Percentiles rank a stretch among this genome's conserved stretches.
Evolutionary conservation across 2,888 invertebrate species (phyloP).

Genomic region (Acleris sparsana): DNA sequence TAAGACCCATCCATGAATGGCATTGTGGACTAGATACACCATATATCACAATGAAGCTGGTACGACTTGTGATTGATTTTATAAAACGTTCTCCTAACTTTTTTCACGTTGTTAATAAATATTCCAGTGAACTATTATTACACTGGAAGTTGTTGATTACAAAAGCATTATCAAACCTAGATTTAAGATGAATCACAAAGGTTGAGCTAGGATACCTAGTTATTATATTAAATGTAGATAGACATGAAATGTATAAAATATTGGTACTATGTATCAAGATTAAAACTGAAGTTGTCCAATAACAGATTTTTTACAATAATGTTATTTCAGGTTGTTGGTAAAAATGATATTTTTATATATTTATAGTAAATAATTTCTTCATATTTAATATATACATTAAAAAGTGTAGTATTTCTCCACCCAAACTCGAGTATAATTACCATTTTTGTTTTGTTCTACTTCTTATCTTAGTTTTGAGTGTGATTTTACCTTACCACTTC

Average conservation of each 20-base stretch:
- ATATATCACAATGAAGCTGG: conserved; percentile 8
- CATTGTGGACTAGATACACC: conserved; percentile 42
- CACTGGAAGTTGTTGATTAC: conserved; percentile 29
- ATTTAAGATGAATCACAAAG: conserved; percentile 12
- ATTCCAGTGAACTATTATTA: conserved; percentile 27
- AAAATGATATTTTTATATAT: conserved; percentile 35
- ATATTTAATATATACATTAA: conserved; percentile 12
- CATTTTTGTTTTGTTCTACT: conserved; percentile 21
- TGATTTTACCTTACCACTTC: conserved; percentile 15
- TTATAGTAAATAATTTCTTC: conserved; percentile 32
- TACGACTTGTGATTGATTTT: conserved; percentile 19
- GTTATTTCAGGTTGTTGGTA: conserved; percentile 31
- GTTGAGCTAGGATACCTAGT: conserved; percentile 31
- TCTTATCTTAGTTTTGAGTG: conserved; percentile 23
- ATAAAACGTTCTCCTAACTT: conserved; percentile 19
- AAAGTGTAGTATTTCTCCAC: conserved; percentile 14
- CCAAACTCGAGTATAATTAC: conserved; percentile 15
- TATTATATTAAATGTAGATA: conserved; percentile 41
- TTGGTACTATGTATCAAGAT: conserved; percentile 69
- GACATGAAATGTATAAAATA: conserved; percentile 42
- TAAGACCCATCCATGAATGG: conserved; percentile 41
- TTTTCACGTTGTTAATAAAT: conserved; percentile 14
- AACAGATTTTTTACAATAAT: conserved; percentile 22
- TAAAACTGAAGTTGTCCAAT: conserved; percentile 25
- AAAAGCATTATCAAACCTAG: conserved; percentile 18